Conservation (phyloP, 2,888 invertebrate species). For the Polymixis lichenea region DNA sequence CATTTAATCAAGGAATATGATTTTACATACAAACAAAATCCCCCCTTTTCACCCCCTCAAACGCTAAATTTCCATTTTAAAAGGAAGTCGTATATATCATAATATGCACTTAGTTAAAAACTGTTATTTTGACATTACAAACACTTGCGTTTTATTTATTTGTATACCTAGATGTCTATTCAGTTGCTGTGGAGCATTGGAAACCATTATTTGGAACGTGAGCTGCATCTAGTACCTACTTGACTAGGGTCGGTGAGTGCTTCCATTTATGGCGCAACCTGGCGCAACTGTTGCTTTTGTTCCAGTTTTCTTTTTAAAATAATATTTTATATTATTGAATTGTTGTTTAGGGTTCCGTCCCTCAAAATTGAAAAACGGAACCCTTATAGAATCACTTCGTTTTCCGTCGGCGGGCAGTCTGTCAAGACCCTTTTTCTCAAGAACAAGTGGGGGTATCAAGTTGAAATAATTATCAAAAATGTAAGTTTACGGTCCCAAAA, state of each 20-base stretch:
- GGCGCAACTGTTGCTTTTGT: conserved; percentile 12
- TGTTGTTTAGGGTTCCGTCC: background rate
- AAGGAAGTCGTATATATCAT: no score
- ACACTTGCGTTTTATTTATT: no score
- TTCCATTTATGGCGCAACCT: conserved; percentile 1
- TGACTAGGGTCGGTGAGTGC: background rate
- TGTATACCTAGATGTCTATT: conserved; percentile 25
- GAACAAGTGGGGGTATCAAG: background rate
- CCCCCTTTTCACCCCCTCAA: no score
- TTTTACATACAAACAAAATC: no score
- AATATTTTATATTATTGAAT: background rate
- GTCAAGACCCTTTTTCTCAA: background rate
- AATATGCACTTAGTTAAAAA: no score
- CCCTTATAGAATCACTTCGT: background rate
- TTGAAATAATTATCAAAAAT: no score
- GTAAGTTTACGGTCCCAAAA: no score
- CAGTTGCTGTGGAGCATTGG: conserved; percentile 4
- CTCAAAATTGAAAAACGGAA: background rate
- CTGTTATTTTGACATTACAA: no score
- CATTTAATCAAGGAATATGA: no score
- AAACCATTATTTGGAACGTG: conserved; percentile 29
- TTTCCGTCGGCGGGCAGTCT: background rate
- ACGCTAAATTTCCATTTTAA: no score
- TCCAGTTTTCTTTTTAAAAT: conserved; percentile 7
- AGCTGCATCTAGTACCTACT: no score